Percentiles rank a stretch among this genome's conserved stretches.
Conservation (phyloP, 2,113 vertebrate species). For the Caranx ignobilis region DNA sequence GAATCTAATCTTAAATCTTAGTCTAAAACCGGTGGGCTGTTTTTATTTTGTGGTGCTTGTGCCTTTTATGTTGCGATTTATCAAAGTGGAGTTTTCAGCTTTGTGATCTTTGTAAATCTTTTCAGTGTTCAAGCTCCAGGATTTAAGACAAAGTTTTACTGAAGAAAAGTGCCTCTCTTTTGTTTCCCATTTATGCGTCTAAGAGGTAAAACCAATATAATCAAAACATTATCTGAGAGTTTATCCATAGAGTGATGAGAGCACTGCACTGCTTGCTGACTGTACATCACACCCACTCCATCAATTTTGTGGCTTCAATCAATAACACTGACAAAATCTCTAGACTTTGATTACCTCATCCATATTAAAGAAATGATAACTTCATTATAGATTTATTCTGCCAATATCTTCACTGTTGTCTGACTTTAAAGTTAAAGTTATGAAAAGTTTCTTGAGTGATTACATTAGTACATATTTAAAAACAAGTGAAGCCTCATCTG, state of each 20-base stretch:
- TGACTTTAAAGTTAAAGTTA: neutral
- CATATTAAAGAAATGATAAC: neutral
- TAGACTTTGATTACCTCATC: neutral
- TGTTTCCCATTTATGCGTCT: neutral
- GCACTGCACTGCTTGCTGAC: neutral
- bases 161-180: conserved; percentile 7
- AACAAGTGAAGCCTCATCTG: no score
- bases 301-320: conserved; percentile 4
- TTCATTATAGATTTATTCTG: neutral
- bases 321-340: neutral
- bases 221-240: neutral
- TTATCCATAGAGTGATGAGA: conserved; percentile 1
- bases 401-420: neutral
- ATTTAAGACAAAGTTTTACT: conserved; percentile 24
- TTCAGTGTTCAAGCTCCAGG: conserved; percentile 26
- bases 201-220: neutral
- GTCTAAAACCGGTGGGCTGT: conserved; percentile 44
- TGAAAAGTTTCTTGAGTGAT: neutral
- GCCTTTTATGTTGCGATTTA: conserved; percentile 51
- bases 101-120: conserved; percentile 30
- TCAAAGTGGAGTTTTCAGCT: conserved; percentile 47
- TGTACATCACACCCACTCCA: neutral
- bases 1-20: conserved; percentile 23
- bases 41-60: conserved; percentile 34
- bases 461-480: neutral